Conservation (phyloP, 2,888 invertebrate genomes). For the Tetragonisca angustula region DNA sequence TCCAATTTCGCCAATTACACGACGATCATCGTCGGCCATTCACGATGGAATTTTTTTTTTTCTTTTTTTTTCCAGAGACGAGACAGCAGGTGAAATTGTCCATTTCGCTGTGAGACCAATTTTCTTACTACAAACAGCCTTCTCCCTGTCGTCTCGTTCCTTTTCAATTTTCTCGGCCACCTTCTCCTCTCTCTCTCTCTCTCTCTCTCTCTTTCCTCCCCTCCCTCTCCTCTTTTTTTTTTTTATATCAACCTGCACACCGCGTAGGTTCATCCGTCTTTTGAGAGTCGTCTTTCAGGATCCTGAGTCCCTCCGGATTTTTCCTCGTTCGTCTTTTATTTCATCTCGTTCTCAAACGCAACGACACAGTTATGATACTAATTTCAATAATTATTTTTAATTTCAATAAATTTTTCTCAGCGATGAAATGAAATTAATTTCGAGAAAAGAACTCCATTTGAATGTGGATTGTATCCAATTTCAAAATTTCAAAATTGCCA, state of each 20-base stretch:
- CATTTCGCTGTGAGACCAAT: slow-evolving; percentile 32
- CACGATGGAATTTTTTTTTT: neutral
- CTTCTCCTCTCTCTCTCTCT: neutral
- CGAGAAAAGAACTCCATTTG: no score
- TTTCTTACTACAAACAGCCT: slow-evolving; percentile 31
- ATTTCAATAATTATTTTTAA: no score
- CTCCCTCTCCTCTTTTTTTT: neutral
- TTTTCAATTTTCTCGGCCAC: slow-evolving; percentile 32
- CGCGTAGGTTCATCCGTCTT: slow-evolving; percentile 28
- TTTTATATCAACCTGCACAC: slow-evolving; percentile 4
- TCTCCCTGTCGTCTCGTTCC: slow-evolving; percentile 4
- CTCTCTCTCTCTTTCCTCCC: no score
- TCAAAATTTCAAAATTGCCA: no score
- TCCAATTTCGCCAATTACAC: neutral
- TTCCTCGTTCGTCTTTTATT: slow-evolving; percentile 6
- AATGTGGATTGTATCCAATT: no score
- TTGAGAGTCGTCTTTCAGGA: slow-evolving; percentile 7
- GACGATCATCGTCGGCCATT: neutral
- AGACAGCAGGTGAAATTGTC: slow-evolving; percentile 14
- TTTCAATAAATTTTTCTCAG: no score
- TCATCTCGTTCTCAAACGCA: neutral
- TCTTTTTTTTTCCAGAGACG: neutral
- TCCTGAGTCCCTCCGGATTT: slow-evolving; percentile 10
- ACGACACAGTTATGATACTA: neutral
- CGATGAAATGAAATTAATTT: no score